phyloP scores from a whole-genome alignment of 2,113 vertebrate genomes.

The Psittacara wagleri region DNA sequence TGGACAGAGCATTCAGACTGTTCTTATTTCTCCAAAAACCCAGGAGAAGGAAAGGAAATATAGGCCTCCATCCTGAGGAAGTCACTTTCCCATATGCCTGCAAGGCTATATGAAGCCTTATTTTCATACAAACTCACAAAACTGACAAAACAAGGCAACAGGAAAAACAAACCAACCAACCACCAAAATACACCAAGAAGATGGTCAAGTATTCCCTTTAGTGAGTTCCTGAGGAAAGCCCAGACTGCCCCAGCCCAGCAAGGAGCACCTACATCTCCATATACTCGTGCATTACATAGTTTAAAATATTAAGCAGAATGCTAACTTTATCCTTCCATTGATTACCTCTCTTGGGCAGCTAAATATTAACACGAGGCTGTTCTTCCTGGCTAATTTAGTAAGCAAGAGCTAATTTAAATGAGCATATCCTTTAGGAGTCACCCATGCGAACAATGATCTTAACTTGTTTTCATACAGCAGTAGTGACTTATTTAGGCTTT shows the following conservation, averaged over 20 bases:
- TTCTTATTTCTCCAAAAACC: background rate
- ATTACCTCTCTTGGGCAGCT: constrained; percentile 24
- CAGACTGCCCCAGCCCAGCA: fast-evolving
- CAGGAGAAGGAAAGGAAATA: background rate
- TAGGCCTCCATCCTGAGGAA: fast-evolving
- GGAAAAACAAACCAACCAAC: background rate
- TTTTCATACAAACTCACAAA: fast-evolving
- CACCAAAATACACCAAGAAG: fast-evolving
- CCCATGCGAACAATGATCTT: background rate
- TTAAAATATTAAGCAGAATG: background rate
- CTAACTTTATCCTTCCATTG: constrained; percentile 19
- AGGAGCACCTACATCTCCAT: background rate
- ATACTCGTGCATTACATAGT: background rate
- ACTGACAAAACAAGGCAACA: background rate
- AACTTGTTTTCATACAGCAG: background rate
- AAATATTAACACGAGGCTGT: background rate
- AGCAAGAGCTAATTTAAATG: background rate
- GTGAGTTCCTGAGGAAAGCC: background rate
- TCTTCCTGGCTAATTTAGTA: constrained; percentile 30
- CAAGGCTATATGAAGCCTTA: too few relatives aligned
- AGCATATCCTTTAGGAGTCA: constrained; percentile 21
- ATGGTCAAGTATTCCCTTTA: fast-evolving
- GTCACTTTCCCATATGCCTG: fast-evolving
- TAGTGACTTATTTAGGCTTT: background rate
- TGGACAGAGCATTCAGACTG: fast-evolving